Conservation (phyloP, 2,888 invertebrate genomes). For the Oasisia sp. region DNA sequence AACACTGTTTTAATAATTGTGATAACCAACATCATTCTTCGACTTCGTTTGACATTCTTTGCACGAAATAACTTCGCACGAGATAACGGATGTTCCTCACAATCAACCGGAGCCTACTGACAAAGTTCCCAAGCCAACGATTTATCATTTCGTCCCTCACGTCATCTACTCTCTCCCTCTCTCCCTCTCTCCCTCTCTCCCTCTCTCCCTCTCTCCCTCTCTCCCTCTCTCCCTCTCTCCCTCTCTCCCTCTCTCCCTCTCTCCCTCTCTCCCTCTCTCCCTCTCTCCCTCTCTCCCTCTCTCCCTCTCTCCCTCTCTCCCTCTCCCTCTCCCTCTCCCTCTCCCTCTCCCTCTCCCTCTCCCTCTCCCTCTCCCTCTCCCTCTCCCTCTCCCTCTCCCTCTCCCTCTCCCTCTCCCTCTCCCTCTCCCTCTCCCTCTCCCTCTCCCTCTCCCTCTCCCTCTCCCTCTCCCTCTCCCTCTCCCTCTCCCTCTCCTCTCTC, state of each 20-base stretch:
- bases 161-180: no score
- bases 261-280: constrained; percentile 23
- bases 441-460: background rate
- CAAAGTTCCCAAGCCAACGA: no score
- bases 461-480: background rate
- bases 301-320: background rate
- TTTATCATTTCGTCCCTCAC: no score
- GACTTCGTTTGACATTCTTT: no score
- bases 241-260: constrained; percentile 30
- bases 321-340: constrained; percentile 18
- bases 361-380: background rate
- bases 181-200: no score
- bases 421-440: background rate
- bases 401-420: background rate
- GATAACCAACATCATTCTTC: no score
- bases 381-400: background rate
- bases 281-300: background rate
- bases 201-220: background rate
- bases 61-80: no score
- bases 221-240: constrained; percentile 13
- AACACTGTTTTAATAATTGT: no score
- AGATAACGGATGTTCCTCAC: no score
- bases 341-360: background rate
- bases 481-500: background rate
- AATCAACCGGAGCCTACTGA: no score